Base-by-base conservation (phyloP, 2,113 vertebrate species). In the Romanogobio albipinnatus region DNA sequence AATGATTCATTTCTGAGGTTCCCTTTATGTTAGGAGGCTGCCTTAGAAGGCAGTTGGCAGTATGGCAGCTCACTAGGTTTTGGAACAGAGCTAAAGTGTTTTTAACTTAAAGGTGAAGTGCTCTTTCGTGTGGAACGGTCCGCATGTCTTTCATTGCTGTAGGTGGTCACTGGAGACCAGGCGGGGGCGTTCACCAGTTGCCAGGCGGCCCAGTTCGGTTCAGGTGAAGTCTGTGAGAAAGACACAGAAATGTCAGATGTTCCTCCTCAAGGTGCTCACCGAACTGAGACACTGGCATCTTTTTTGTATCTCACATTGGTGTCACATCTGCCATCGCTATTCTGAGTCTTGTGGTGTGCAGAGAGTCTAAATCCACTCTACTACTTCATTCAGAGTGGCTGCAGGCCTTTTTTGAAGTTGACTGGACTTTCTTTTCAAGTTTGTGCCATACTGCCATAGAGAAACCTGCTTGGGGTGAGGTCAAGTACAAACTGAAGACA, bases 381-480 rank as follows among this genome's bases (percentile, higher is more conserved):
- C 74, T 59, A 11, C 53, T 78, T 56, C 53, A 78, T 76, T 76
- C 26, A 29, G 74, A 56, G 74, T 22, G 51, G 47, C 49, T 76
- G 26, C 43, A 66, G 61, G 4, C 36, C 76, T 78, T 24, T 61
- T 17, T 26, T 8, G 0, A 45, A 62, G 36, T 24, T 47, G 14
- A 47, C 22, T 47, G 17, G 1, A 45, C 8, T 82, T 43, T 53
- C 26, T 39, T 82, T 82, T 56, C 10, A 66, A 9, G 26, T 81
- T 68, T 76, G 9, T 11, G 17, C 1, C 0, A 0, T 75, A 70
- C 86, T 89, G 87, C 88, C 88, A 87, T 85, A 74, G 36, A 66
- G 87, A 85, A 86, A 89, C 86, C 58, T 79, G 3, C 9, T 29
- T 8, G 13, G 33, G 26, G 19, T 56, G 49, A 33, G 64, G 39